Conservation (phyloP, 2,797 vertebrate species). For the Ctenochaetus hawaiiensis region DNA sequence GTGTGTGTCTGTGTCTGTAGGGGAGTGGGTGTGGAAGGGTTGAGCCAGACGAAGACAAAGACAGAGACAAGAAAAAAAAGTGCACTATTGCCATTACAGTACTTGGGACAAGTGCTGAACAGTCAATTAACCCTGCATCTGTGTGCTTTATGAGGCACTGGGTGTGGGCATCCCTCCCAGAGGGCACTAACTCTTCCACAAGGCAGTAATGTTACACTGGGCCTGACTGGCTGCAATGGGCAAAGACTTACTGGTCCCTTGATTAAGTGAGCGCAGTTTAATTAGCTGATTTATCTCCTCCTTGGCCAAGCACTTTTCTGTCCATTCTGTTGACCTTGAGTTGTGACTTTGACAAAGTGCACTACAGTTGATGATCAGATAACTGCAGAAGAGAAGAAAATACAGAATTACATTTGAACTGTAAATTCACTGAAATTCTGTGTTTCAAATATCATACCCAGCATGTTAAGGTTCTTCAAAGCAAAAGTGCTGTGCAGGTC, state of each 20-base stretch:
- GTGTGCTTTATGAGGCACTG: conserved; percentile 96
- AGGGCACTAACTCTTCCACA: conserved; percentile 92
- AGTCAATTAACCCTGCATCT: conserved; percentile 99
- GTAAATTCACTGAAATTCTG: neutral
- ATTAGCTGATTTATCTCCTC: conserved; percentile 98
- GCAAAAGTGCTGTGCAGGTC: neutral
- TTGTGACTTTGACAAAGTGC: conserved; percentile 64
- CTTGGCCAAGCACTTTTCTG: conserved; percentile 83
- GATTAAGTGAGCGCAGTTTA: conserved; percentile 93
- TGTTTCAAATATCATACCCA: too few relatives aligned
- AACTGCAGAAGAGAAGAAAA: neutral
- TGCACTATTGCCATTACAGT: conserved; percentile 88
- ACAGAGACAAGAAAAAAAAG: conserved; percentile 32
- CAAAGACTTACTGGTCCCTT: conserved; percentile 84
- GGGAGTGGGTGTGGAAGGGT: conserved; percentile 34
- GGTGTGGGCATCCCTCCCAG: conserved; percentile 80
- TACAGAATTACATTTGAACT: neutral
- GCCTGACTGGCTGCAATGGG: conserved; percentile 88
- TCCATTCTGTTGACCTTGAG: conserved; percentile 90
- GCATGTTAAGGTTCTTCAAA: neutral
- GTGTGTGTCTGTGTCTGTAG: too few relatives aligned
- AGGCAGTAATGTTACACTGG: conserved; percentile 90
- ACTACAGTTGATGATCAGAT: conserved; percentile 22
- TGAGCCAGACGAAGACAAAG: conserved; percentile 73
- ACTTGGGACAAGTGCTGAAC: conserved; percentile 90